These are phyloP conservation scores for Malachius bipustulatus DNA, from an alignment of 2,888 invertebrate genomes.

Conservation along the genomic window DNA sequence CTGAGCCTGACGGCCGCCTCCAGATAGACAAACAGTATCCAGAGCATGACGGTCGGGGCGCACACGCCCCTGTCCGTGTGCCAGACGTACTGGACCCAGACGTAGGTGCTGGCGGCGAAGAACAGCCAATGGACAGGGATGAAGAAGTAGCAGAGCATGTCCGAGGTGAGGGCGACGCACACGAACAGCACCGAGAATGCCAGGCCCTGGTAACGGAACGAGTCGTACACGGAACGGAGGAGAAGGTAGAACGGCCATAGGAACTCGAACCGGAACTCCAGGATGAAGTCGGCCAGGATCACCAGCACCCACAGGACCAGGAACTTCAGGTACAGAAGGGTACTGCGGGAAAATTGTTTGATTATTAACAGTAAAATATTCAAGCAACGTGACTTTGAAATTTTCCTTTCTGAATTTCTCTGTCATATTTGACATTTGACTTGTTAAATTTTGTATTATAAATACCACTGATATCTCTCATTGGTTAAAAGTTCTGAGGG, in stretches of 20 bases:
- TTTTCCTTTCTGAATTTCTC: too few relatives aligned
- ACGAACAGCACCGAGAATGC: constrained; percentile 97
- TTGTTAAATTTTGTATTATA: too few relatives aligned
- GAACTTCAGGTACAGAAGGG: constrained; percentile 89
- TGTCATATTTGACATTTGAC: too few relatives aligned
- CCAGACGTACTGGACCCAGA: constrained; percentile 98
- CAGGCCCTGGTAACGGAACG: constrained; percentile 95
- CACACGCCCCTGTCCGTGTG: constrained; percentile 94
- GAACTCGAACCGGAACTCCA: constrained; percentile 98
- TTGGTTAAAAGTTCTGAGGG: too few relatives aligned
- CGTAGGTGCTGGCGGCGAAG: constrained; percentile 96
- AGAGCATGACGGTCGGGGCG: constrained; percentile 85
- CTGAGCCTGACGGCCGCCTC: constrained; percentile 82
- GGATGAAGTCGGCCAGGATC: constrained; percentile 88
- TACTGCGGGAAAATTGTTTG: constrained; percentile 69
- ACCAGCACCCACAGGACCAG: constrained; percentile 90
- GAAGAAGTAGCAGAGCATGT: constrained; percentile 97
- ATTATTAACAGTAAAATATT: too few relatives aligned
- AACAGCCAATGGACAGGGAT: constrained; percentile 97
- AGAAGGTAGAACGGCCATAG: constrained; percentile 98
- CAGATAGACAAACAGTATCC: constrained; percentile 88
- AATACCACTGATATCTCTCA: too few relatives aligned
- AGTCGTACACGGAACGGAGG: constrained; percentile 89
- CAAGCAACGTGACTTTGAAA: too few relatives aligned
- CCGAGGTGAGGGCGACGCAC: constrained; percentile 93